These are phyloP conservation scores for Pseudococcus longispinus DNA, from an alignment of 2,888 invertebrate species.

Conservation along the genomic window DNA sequence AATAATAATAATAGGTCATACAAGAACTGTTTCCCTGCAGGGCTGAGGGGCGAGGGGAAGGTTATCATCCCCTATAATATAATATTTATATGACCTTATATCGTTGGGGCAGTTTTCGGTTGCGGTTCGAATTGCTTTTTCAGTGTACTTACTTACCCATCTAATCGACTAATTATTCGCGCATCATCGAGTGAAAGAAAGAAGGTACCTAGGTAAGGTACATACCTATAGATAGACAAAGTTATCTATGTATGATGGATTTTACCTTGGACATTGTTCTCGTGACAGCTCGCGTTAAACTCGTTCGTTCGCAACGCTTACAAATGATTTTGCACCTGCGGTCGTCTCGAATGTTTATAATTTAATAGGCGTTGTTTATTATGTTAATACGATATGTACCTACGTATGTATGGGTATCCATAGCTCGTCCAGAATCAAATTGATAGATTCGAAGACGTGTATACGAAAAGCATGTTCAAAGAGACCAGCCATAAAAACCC, in stretches of 20 bases:
- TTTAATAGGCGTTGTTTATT: slow-evolving; percentile 52
- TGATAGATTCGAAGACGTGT: slow-evolving; percentile 48
- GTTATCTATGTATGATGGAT: background rate
- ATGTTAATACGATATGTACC: slow-evolving; percentile 36
- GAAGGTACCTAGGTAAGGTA: background rate
- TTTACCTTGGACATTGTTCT: slow-evolving; percentile 25
- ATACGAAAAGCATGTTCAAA: background rate
- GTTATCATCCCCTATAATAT: background rate
- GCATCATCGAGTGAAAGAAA: background rate
- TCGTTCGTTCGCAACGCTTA: slow-evolving; percentile 25
- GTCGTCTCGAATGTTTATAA: slow-evolving; percentile 50
- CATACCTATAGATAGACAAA: background rate
- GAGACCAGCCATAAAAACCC: background rate
- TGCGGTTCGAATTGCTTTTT: background rate
- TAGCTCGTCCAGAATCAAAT: background rate
- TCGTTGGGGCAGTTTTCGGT: background rate
- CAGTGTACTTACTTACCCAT: too few species aligned
- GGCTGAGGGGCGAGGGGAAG: background rate
- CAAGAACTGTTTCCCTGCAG: background rate
- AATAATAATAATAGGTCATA: background rate
- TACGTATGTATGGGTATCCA: background rate
- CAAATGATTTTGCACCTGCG: slow-evolving; percentile 54
- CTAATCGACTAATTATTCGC: background rate
- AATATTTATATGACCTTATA: background rate
- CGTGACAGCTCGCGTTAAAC: slow-evolving; percentile 46